A percentile compares a stretch with the other conserved stretches of the same genome.
These are phyloP conservation scores for Onychomys leucogaster DNA, from an alignment of 2,797 vertebrate genomes.

Conservation along the genomic window DNA sequence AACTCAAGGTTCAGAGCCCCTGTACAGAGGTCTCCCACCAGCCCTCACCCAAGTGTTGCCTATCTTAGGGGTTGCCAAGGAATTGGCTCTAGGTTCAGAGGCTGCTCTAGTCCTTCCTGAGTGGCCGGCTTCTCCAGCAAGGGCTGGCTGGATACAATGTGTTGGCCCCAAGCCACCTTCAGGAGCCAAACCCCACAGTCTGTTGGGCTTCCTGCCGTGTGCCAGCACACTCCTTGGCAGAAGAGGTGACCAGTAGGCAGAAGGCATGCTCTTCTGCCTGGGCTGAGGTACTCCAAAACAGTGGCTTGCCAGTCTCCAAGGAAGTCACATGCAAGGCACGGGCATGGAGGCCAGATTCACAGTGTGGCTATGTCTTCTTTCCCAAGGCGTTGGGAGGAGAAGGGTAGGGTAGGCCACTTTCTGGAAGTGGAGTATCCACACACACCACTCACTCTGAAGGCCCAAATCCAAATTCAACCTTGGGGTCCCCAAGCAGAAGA, in stretches of 20 bases:
- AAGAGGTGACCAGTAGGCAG: conserved; percentile 25
- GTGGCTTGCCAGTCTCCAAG: not conserved
- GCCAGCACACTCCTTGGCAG: conserved; percentile 53
- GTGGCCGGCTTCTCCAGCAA: not conserved
- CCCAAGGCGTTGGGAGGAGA: not conserved
- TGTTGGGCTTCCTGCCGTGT: conserved; percentile 50
- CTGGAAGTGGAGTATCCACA: not conserved
- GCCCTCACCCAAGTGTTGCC: not conserved
- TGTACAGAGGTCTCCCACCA: not conserved
- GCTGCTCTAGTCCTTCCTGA: not conserved
- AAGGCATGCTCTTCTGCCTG: not conserved
- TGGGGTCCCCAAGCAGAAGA: not conserved
- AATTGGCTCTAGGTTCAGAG: not conserved
- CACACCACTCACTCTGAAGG: not conserved
- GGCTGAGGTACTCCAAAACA: not conserved
- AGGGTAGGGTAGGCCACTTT: not conserved
- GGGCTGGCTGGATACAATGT: conserved; percentile 62
- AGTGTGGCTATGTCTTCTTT: not conserved
- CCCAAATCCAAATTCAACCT: conserved; percentile 1
- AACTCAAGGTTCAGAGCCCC: not conserved
- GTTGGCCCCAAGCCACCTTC: conserved; percentile 57
- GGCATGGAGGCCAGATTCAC: not conserved
- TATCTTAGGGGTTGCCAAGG: not conserved
- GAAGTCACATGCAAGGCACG: not conserved
- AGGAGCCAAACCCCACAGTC: conserved; percentile 69